Evolutionary conservation across 2,797 vertebrate genomes (phyloP).

Genomic region (Sylvia borin): DNA sequence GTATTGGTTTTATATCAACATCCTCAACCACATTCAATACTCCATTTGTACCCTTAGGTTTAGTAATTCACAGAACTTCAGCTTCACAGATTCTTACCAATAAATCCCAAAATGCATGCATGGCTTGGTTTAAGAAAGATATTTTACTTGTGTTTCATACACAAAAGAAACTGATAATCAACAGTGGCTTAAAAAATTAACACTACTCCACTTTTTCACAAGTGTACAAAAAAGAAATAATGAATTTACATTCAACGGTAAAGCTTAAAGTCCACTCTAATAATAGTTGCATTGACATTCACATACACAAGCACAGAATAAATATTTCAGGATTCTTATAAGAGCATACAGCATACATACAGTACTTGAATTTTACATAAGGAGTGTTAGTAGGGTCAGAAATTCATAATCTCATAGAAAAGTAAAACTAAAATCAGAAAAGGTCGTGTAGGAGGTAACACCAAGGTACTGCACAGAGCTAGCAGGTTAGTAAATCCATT

Average conservation of each 20-base stretch:
- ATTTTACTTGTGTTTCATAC: conserved; percentile 99
- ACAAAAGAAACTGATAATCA: conserved; percentile 86
- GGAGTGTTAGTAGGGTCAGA: conserved; percentile 88
- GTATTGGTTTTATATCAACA: conserved; percentile 13
- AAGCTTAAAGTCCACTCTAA: conserved; percentile 90
- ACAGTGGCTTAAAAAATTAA: conserved; percentile 83
- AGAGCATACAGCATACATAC: conserved; percentile 93
- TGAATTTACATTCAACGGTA: conserved; percentile 88
- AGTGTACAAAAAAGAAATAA: conserved; percentile 93
- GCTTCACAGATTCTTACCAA: conserved; percentile 69
- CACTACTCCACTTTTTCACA: conserved; percentile 94
- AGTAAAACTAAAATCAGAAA: conserved; percentile 75
- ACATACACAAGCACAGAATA: conserved; percentile 99
- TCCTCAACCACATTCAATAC: neutral
- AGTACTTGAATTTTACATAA: conserved; percentile 93
- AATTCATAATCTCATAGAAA: conserved; percentile 90
- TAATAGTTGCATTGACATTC: conserved; percentile 93
- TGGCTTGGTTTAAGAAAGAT: conserved; percentile 93
- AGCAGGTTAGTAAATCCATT: conserved; percentile 82
- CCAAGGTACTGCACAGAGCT: conserved; percentile 89
- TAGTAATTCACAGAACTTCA: conserved; percentile 51
- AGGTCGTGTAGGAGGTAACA: conserved; percentile 82
- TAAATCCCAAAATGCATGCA: conserved; percentile 76
- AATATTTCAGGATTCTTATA: conserved; percentile 90
- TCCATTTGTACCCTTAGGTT: conserved; percentile 6